phyloP scores from a whole-genome alignment of 2,797 vertebrate species.

The Enteromius anoplus region DNA sequence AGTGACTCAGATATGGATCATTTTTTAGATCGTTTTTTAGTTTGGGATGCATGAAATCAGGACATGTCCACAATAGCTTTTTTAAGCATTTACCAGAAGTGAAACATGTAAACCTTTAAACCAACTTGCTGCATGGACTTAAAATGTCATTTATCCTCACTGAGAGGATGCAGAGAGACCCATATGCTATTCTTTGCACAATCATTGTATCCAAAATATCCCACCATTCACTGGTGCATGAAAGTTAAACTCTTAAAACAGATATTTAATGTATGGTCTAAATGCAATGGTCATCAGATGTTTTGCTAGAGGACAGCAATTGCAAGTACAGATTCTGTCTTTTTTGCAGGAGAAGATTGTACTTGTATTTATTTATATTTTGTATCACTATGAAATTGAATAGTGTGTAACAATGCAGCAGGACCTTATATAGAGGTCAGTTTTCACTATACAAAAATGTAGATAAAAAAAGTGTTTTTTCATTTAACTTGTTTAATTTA shows the following conservation, averaged over 20 bases:
- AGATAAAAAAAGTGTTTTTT: not conserved
- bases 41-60: not conserved
- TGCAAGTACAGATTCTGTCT: not conserved
- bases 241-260: not conserved
- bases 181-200: not conserved
- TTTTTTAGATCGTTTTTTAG: not conserved
- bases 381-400: not conserved
- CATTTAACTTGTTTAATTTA: not conserved
- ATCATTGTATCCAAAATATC: not conserved
- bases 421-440: not conserved
- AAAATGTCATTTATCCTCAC: not conserved
- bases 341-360: not conserved
- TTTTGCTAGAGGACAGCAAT: not conserved
- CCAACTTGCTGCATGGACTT: not conserved
- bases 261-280: not conserved
- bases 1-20: not conserved
- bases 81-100: not conserved
- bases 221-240: not conserved
- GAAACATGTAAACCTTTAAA: not conserved
- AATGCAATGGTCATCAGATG: not conserved
- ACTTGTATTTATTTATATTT: not conserved
- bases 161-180: not conserved
- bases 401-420: not conserved
- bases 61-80: not conserved
- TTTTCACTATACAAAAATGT: not conserved